Conservation (phyloP, 2,888 invertebrate genomes). For the Thymelicus lineola region DNA sequence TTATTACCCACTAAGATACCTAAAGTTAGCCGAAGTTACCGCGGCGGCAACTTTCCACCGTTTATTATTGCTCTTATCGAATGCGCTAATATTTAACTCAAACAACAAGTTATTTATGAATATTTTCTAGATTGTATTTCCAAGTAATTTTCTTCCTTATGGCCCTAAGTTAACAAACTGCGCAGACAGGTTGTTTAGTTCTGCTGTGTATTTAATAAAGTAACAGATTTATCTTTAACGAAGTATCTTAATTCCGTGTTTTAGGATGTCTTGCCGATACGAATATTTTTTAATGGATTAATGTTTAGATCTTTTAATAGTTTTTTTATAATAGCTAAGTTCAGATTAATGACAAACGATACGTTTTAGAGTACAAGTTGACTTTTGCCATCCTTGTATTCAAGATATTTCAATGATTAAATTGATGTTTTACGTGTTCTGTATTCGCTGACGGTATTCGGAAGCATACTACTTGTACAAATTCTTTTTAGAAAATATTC, state of each 20-base stretch:
- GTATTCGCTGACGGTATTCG: no score
- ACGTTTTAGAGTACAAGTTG: no score
- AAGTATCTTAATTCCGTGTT: not conserved
- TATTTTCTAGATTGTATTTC: conserved; percentile 32
- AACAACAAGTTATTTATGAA: conserved; percentile 35
- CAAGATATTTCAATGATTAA: no score
- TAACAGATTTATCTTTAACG: conserved; percentile 34
- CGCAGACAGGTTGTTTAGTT: conserved; percentile 5
- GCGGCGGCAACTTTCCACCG: conserved; percentile 31
- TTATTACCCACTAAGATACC: conserved; percentile 36
- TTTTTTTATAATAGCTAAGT: no score
- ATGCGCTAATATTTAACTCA: conserved; percentile 30
- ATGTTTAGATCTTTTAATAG: no score
- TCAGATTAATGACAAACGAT: no score
- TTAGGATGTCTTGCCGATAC: not conserved
- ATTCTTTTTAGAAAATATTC: no score
- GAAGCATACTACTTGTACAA: no score
- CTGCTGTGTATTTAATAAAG: conserved; percentile 45
- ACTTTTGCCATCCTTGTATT: no score
- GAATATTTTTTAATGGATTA: not conserved
- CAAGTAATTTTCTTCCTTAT: conserved; percentile 23
- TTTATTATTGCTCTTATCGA: conserved; percentile 37
- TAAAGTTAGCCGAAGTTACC: conserved; percentile 27
- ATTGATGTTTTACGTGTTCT: no score
- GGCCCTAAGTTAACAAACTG: conserved; percentile 14